Base-by-base conservation (phyloP, 2,113 vertebrate species). In the Cyanoramphus novaezelandiae region DNA sequence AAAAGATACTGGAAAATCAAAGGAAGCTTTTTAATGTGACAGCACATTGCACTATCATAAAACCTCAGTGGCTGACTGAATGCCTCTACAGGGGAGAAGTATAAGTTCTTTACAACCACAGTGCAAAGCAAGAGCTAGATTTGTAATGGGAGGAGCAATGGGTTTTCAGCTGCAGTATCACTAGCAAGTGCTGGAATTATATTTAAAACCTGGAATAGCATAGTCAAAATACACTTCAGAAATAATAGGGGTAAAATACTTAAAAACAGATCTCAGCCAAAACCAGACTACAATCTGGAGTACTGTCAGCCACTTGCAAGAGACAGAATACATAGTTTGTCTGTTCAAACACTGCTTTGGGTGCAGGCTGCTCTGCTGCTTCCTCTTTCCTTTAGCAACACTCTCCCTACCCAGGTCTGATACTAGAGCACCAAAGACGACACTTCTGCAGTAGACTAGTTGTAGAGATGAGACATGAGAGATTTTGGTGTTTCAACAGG, bases 271-370 rank as follows among this genome's bases (percentile, higher is more conserved):
- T n/a, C 64, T 70, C 37, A 11, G 53, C 31, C 55, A 90, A 62
- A 49, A 80, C 53, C 24, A 88, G 60, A 27, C 49, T 46, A 37
- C 41, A 35, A 1, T 29, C 29, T 44, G 20, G 28, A 81, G 13
- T 52, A 59, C 20, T 47, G 47, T 8, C 53, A 70, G 43, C 37
- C 37, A 77, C 20, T 23, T 72, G 16, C 63, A 90, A 57, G 17
- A 75, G 27, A 23, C 18, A 60, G 44, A 92, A 41, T 1, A 52
- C 10, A 35, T 11, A 24, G 52, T 10, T 21, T 62, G 11, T 44
- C 62, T 57, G 33, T 1, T 9, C 37, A 83, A 55, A 3, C 68
- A 43, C n/a, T 64, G 33, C 82, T 60, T 55, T 0, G 0, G 47
- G 29, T 46, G 17, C 29, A 70, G 68, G 37, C 20, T 70, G 72